Evolutionary conservation across 1,140 invertebrate genomes (phyloP), one percentile per base, ranked within the genome.

Genomic region (Sipha flava): DNA sequence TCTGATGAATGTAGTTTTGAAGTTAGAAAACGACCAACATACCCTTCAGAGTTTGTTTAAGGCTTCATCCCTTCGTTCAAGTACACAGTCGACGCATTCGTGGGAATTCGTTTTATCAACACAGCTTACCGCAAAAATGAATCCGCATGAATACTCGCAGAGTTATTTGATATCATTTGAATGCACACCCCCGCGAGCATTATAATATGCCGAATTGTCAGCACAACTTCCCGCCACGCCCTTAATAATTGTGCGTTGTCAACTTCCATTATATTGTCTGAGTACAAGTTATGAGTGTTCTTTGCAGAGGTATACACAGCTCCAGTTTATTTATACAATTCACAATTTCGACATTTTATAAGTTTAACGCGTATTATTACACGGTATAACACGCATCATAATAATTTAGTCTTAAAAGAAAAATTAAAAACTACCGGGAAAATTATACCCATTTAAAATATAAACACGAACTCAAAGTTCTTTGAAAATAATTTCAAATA

Each of bases 201-300:
- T 64, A 64, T 64, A n/a, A n/a, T 43, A 66, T 66, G 16, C 34
- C 64, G 16, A 43, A 66, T 66, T 66, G 37, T 66, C 64, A 66
- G 5, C 34, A 23, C 12, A 23, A 66, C 64, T 66, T 66, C 29
- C 12, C 9, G 34, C 10, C 10, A 23, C 34, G 62, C 34, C 21
- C 34, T 43, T 43, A 40, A 37, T 59, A 37, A 54, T 54, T 66
- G 64, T 34, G 12, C 62, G 31, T 64, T 64, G 59, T 64, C 59
- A 37, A 64, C 59, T 64, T 14, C n/a, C 34, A 40, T 9, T 21
- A n/a, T 14, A 40, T 64, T 40, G 40, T 64, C 34, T 66, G 16
- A 7, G 34, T 23, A 3, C 12, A 66, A 40, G n/a, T 66, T 31
- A 12, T 43, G 40, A 12, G 14, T 12, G n/a, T n/a, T n/a, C n/a